Base-by-base conservation (phyloP, 2,113 vertebrate species). In the Oreochromis spilurus region DNA sequence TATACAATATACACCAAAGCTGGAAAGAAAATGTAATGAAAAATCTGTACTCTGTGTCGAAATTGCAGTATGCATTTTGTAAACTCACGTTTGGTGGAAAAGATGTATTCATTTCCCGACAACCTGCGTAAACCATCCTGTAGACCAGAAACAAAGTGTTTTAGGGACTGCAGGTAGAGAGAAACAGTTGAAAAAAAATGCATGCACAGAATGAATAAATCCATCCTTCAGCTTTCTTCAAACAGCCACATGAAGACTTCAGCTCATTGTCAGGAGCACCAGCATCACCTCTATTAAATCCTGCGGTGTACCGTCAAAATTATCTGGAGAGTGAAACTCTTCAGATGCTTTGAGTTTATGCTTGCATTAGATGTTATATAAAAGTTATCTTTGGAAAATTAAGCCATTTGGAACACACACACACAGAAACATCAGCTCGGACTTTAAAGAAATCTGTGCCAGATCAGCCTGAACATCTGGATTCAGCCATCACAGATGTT, bases 91-190 rank as follows among this genome's bases (percentile, higher is more conserved):
- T 98, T 99, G 85, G 97, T 94, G 86, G 98, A 93, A 81, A 99
- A 94, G 92, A 97, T 96, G 94, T 98, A 98, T 85, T 99, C 98
- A 1, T 98, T 98, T 93, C 98, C 98, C 52, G 98, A 98, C 88
- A 98, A 93, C 95, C 97, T 98, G 93, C 98, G 97, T 82, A 99
- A 96, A 58, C 98, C 98, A 88, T 98, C 98, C 98, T 99, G 95
- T 92, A 70, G 55, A 45, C 55, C 81, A 26, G 50, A 72, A 54
- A 77, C 14, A 81, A 77, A 58, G 38, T 48, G 12, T 45, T 81
- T 90, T 70, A 79, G 26, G 14, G 9, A 67, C 5, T 62, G 77
- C 62, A n/a, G 34, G 52, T 11, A 9, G 52, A 48, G 54, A 81
- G 4, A 29, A 53, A 82, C 17, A 62, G 77, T 11, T 67, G n/a